phyloP scores from a whole-genome alignment of 2,113 vertebrate genomes.

The Bostrychus sinensis region DNA sequence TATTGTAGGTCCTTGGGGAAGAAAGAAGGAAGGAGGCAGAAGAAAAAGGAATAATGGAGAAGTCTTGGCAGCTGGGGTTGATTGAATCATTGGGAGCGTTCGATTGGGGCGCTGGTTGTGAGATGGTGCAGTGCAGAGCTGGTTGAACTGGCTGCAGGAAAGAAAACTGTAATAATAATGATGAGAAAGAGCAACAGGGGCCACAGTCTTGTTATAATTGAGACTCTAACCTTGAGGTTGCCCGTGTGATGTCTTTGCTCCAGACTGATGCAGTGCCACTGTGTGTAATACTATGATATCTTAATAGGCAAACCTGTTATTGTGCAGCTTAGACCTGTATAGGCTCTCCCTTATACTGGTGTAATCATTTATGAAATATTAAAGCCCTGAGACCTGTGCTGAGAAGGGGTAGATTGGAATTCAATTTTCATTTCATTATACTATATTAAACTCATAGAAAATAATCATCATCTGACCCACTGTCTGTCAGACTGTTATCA shows the following conservation, averaged over 20 bases:
- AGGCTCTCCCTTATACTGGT: slow-evolving; percentile 2
- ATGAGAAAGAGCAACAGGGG: slow-evolving; percentile 24
- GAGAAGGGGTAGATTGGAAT: neutral
- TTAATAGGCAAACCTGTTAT: neutral
- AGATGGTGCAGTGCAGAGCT: neutral
- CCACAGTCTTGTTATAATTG: slow-evolving; percentile 20
- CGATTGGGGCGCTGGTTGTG: slow-evolving; percentile 7
- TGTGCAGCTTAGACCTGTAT: neutral
- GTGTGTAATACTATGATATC: slow-evolving; percentile 4
- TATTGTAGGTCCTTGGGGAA: slow-evolving; percentile 14
- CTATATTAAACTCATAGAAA: no score
- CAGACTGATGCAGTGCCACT: slow-evolving; percentile 6
- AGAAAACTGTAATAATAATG: slow-evolving; percentile 25
- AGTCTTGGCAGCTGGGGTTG: slow-evolving; percentile 32
- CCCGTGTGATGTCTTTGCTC: slow-evolving; percentile 23
- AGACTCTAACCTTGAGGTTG: slow-evolving; percentile 36
- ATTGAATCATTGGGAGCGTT: slow-evolving; percentile 53
- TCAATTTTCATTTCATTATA: neutral
- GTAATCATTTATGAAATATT: neutral
- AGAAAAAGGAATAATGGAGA: slow-evolving; percentile 8
- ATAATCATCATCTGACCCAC: no score
- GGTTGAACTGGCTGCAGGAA: slow-evolving; percentile 5
- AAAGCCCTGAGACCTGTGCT: neutral
- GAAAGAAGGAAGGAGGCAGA: neutral
- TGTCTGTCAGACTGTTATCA: no score